Evolutionary conservation across 2,888 invertebrate genomes (phyloP).

Genomic region (Epinotia demarniana): DNA sequence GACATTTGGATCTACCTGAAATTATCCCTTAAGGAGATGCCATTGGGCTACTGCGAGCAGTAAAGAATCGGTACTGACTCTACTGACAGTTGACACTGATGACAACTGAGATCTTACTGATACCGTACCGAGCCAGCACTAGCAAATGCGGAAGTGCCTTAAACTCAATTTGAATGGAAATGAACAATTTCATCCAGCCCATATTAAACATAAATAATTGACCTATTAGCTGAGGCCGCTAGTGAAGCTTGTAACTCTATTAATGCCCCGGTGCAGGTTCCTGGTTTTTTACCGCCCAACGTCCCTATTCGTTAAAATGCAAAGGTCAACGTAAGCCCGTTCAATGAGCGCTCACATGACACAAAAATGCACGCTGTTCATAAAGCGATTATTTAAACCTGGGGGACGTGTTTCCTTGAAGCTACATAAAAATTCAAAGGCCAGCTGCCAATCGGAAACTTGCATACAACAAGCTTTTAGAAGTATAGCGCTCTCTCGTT

Average conservation of each 20-base stretch:
- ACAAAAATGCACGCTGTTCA: slow-evolving; percentile 13
- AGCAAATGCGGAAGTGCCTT: background rate
- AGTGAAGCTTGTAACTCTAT: slow-evolving; percentile 20
- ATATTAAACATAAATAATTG: slow-evolving; percentile 22
- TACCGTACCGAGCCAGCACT: too few species aligned
- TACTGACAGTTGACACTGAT: too few species aligned
- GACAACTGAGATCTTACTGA: too few species aligned
- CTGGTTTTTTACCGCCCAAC: slow-evolving; percentile 47
- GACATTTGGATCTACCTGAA: too few species aligned
- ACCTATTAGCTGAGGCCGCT: slow-evolving; percentile 28
- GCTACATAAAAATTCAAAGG: background rate
- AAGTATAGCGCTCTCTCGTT: background rate
- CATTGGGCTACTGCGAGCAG: too few species aligned
- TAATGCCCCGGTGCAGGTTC: slow-evolving; percentile 9
- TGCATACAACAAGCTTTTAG: background rate
- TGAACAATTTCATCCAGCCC: background rate
- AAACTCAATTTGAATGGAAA: background rate
- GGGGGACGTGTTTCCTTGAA: background rate
- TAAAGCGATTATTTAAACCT: background rate
- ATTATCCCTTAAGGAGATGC: too few species aligned
- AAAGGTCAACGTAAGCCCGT: slow-evolving; percentile 45
- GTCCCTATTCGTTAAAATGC: slow-evolving; percentile 47
- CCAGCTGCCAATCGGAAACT: background rate
- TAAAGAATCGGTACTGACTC: too few species aligned
- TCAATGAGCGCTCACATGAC: slow-evolving; percentile 42